phyloP scores from a whole-genome alignment of 2,113 vertebrate species.

The Cryptomyrus ogoouensis region DNA sequence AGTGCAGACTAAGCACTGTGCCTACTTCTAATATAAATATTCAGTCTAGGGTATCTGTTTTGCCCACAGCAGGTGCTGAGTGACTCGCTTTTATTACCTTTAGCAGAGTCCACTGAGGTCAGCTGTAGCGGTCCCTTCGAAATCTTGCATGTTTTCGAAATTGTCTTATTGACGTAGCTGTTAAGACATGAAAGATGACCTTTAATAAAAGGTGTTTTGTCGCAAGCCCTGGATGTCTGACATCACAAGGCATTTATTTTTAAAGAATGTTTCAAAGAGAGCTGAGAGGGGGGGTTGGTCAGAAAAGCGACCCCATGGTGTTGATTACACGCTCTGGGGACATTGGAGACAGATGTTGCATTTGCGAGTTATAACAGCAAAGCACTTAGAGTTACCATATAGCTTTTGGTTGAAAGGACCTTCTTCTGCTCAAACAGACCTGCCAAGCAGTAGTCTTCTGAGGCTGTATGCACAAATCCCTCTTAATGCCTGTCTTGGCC shows the following conservation, averaged over 20 bases:
- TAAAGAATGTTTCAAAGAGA: not conserved
- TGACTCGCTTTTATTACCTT: not conserved
- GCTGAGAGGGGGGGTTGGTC: not conserved
- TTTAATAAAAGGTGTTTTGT: slow-evolving; percentile 6
- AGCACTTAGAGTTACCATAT: not conserved
- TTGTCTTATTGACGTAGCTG: not conserved
- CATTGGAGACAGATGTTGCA: not conserved
- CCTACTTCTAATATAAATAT: not conserved
- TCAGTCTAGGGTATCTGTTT: not conserved
- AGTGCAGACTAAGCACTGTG: not conserved
- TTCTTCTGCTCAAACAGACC: not conserved
- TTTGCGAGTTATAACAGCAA: not conserved
- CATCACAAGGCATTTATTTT: not conserved
- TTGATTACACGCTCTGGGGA: not conserved
- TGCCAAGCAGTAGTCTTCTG: not conserved
- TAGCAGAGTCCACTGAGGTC: not conserved
- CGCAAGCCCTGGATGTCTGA: not conserved
- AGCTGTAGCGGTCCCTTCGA: not conserved
- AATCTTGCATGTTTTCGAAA: not conserved
- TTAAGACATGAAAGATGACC: not conserved
- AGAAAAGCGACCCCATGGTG: not conserved
- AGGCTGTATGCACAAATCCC: not conserved
- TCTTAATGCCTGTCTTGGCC: not conserved
- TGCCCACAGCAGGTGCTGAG: not conserved
- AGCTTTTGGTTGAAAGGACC: not conserved